Conservation (phyloP, 2,113 vertebrate genomes). For the Platichthys flesus region DNA sequence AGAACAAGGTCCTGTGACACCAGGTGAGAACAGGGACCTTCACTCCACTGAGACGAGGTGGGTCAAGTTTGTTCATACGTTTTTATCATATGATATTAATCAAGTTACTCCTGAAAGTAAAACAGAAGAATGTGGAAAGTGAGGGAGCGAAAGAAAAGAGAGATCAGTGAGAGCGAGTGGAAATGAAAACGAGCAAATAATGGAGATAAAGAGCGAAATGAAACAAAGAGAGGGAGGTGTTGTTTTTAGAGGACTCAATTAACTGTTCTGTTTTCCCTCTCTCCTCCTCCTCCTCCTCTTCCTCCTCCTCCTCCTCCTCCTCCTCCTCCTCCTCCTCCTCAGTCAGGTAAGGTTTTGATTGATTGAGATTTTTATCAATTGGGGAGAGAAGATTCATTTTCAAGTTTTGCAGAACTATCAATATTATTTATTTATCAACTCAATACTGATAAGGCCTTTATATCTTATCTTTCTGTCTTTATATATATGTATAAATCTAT, state of each 20-base stretch:
- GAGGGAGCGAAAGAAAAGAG: not conserved
- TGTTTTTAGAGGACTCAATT: slow-evolving; percentile 16
- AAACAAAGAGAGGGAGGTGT: slow-evolving; percentile 21
- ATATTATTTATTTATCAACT: too few species aligned
- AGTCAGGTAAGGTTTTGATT: not conserved
- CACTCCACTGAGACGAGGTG: too few species aligned
- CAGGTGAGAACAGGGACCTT: too few species aligned
- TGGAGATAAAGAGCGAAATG: slow-evolving; percentile 8
- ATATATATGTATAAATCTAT: not conserved
- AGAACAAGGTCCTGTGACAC: too few species aligned
- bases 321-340: not conserved
- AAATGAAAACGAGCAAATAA: slow-evolving; percentile 16
- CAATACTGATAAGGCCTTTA: not conserved
- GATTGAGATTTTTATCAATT: too few species aligned
- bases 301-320: too few species aligned
- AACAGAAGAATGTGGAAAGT: not conserved
- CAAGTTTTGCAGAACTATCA: too few species aligned
- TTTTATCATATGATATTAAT: too few species aligned
- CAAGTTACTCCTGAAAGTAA: too few species aligned
- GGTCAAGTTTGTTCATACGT: too few species aligned
- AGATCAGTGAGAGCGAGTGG: slow-evolving; percentile 7
- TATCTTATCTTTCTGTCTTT: slow-evolving; percentile 18
- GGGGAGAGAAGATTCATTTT: too few species aligned
- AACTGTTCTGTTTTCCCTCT: not conserved
- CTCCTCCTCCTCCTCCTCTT: slow-evolving; percentile 5